Percentiles rank a stretch among this genome's conserved stretches.
These are phyloP conservation scores for Ichneumoninae sp. DNA, from an alignment of 2,888 invertebrate species.

Conservation along the genomic window DNA sequence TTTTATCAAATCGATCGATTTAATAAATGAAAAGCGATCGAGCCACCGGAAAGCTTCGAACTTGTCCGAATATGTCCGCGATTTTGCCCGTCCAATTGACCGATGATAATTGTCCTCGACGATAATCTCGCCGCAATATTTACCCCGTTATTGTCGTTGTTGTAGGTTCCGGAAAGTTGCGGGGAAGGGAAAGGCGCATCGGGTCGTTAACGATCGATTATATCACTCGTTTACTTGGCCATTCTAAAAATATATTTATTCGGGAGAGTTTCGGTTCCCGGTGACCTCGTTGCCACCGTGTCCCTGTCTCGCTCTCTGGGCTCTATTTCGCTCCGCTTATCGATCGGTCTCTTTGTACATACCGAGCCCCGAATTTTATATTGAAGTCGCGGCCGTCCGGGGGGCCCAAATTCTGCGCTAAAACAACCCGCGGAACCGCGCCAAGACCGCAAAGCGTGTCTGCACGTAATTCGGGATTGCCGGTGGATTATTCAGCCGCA, in stretches of 20 bases:
- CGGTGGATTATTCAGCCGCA: constrained; percentile 37
- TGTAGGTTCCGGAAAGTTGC: too few relatives aligned
- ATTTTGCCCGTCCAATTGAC: neutral
- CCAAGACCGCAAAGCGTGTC: constrained; percentile 63
- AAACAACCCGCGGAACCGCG: constrained; percentile 34
- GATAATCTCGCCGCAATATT: neutral
- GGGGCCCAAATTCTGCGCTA: constrained; percentile 36
- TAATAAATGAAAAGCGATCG: neutral
- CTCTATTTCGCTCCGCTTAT: constrained; percentile 59
- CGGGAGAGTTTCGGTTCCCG: constrained; percentile 53
- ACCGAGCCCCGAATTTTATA: constrained; percentile 54
- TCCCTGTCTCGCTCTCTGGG: constrained; percentile 34
- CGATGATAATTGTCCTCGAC: constrained; percentile 5
- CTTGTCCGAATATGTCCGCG: neutral
- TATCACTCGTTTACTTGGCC: constrained; percentile 8
- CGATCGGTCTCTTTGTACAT: constrained; percentile 57
- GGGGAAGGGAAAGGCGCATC: neutral
- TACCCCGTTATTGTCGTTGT: neutral
- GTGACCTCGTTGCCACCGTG: constrained; percentile 60
- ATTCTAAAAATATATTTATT: constrained; percentile 67
- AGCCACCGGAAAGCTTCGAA: neutral
- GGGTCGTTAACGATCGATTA: constrained; percentile 33
- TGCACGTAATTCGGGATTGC: constrained; percentile 59
- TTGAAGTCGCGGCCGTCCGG: constrained; percentile 38
- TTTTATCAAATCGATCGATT: too few relatives aligned